These are phyloP conservation scores for Abrostola triplasia DNA, from an alignment of 2,888 invertebrate genomes.

Conservation along the genomic window DNA sequence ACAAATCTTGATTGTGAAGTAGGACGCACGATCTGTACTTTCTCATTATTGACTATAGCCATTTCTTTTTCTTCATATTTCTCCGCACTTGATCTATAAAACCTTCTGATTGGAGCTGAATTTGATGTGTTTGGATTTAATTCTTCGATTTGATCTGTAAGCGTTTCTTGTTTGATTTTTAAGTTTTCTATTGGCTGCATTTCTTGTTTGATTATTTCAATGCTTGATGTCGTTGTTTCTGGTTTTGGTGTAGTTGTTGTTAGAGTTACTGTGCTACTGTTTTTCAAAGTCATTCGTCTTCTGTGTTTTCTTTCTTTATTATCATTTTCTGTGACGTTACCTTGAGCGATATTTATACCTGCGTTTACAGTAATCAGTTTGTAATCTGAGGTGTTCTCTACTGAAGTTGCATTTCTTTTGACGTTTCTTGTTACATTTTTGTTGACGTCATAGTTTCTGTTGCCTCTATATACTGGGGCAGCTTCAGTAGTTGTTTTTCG, in stretches of 20 bases:
- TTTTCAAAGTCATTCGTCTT: conserved; percentile 75
- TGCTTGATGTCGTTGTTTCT: conserved; percentile 57
- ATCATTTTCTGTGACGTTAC: conserved; percentile 63
- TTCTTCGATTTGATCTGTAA: conserved; percentile 74
- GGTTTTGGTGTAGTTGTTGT: conserved; percentile 56
- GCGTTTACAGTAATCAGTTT: conserved; percentile 72
- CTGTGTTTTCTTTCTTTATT: conserved; percentile 72
- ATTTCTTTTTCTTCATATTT: conserved; percentile 70
- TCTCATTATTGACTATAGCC: conserved; percentile 76
- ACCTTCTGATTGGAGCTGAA: conserved; percentile 71
- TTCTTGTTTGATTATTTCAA: conserved; percentile 75
- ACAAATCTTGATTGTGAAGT: conserved; percentile 72
- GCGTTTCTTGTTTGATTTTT: conserved; percentile 67
- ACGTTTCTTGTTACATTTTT: conserved; percentile 43
- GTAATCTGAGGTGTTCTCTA: conserved; percentile 62
- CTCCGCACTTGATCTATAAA: conserved; percentile 82
- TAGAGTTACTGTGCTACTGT: conserved; percentile 40
- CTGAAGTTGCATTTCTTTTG: conserved; percentile 52
- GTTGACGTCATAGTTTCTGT: conserved; percentile 65
- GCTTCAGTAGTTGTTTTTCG: conserved; percentile 65
- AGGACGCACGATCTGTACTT: conserved; percentile 80
- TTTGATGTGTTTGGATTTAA: conserved; percentile 65
- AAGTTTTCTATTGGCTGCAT: conserved; percentile 68
- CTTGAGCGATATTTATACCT: conserved; percentile 70
- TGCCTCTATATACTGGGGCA: conserved; percentile 78